Percentiles rank a stretch among this genome's conserved stretches.
phyloP scores from a whole-genome alignment of 2,888 invertebrate species.

The Sinhomidia bicolor region DNA sequence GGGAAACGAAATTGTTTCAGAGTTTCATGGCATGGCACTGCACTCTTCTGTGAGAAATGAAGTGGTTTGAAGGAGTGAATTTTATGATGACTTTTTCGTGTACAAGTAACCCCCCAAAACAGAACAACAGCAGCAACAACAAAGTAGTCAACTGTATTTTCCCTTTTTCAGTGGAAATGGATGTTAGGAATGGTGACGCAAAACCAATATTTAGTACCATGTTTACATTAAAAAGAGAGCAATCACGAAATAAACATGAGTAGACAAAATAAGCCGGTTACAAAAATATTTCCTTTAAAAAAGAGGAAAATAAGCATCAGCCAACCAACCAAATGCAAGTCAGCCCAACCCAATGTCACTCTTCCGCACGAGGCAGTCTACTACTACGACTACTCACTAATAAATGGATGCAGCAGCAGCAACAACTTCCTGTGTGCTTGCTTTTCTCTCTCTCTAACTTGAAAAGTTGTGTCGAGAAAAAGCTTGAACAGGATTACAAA shows the following conservation, averaged over 20 bases:
- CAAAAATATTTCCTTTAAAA: conserved; percentile 32
- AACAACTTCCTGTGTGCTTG: background rate
- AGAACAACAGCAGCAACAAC: background rate
- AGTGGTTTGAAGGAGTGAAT: too few relatives aligned
- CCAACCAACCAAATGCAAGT: too few relatives aligned
- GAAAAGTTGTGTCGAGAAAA: conserved; percentile 7
- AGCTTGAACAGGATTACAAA: conserved; percentile 53
- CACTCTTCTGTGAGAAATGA: too few relatives aligned
- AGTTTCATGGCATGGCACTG: background rate
- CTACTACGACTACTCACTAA: too few relatives aligned
- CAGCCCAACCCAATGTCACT: background rate
- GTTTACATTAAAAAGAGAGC: conserved; percentile 35
- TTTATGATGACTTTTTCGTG: too few relatives aligned
- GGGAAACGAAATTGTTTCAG: background rate
- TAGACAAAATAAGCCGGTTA: conserved; percentile 58
- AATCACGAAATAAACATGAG: conserved; percentile 49
- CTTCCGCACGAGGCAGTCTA: conserved; percentile 17
- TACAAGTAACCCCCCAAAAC: too few relatives aligned
- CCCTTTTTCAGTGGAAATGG: background rate
- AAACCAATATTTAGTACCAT: conserved; percentile 42
- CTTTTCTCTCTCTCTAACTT: too few relatives aligned
- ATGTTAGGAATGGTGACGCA: background rate
- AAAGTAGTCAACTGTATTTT: background rate
- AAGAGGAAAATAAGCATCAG: background rate
- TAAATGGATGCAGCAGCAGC: background rate